A percentile compares a stretch with the other conserved stretches of the same genome.
Evolutionary conservation across 2,797 vertebrate genomes (phyloP).

Genomic region (Allobates femoralis): DNA sequence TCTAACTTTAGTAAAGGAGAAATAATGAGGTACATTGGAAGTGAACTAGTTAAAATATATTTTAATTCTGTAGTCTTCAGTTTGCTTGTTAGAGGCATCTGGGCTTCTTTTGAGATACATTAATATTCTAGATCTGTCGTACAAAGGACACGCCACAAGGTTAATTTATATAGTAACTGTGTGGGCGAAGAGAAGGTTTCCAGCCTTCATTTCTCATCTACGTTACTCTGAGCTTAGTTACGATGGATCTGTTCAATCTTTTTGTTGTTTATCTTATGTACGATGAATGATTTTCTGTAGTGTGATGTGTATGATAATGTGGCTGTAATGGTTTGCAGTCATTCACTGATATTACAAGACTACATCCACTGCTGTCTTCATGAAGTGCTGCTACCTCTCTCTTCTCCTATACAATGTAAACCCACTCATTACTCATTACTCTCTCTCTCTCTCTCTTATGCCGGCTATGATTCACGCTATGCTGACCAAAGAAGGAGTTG

Average conservation of each 20-base stretch:
- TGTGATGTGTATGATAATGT: background rate
- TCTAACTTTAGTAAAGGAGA: background rate
- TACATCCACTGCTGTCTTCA: background rate
- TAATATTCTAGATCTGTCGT: slow-evolving; percentile 30
- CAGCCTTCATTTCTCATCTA: background rate
- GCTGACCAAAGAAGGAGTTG: too few species aligned
- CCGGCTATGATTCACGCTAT: too few species aligned
- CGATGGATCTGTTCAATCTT: background rate
- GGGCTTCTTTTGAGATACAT: slow-evolving; percentile 15
- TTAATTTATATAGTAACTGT: slow-evolving; percentile 31
- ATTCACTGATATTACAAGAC: background rate
- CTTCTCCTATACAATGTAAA: too few species aligned
- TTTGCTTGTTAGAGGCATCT: slow-evolving; percentile 2
- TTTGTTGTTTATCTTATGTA: slow-evolving; percentile 4
- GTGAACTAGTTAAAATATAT: background rate
- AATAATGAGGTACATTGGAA: background rate
- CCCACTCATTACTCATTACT: too few species aligned
- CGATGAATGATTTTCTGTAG: background rate
- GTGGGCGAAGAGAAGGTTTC: slow-evolving; percentile 21
- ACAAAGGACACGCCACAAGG: slow-evolving; percentile 25
- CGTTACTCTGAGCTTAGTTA: background rate
- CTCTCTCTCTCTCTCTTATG: too few species aligned
- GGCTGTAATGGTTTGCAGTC: background rate
- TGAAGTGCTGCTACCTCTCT: too few species aligned
- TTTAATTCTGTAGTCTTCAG: slow-evolving; percentile 5